Evolutionary conservation across 2,797 vertebrate genomes (phyloP), one percentile per base, ranked within the genome.

Genomic region (Cyprinodon diabolis): DNA sequence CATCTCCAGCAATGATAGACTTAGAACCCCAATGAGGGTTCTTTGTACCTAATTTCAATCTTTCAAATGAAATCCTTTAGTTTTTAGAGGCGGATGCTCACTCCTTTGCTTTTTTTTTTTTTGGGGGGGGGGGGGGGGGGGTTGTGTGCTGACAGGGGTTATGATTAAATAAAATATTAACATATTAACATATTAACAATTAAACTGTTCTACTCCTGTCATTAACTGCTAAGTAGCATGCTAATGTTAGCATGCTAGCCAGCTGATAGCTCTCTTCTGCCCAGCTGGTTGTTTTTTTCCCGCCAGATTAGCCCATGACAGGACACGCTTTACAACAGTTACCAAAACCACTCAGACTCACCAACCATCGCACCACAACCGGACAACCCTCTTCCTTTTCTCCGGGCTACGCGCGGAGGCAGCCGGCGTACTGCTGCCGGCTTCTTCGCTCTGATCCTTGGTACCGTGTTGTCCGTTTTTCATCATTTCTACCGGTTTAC

Each of bases 291-390:
- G 40, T 40, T 4, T 2, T 40, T 17, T 3, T 30, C 15, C 15
- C 47, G 37, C 0, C 25, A 52, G 6, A 12, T 56, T 0, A 10
- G 49, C 10, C 11, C 7, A 13, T 0, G 35, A 2, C 21, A 45
- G 4, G 62, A 21, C 3, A 5, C 14, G 11, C 1, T 45, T 1
- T 6, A 2, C 17, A 51, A 40, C 17, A 5, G 17, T 13, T 14
- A 62, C 10, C 1, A 35, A 69, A 11, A 60, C 3, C 54, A 19
- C 17, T 13, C 10, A 30, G 2, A 92, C 94, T 95, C 93, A 98
- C 97, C 97, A 98, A 69, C 97, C 97, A 66, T 98, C 97, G 77
- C 97, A 98, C 97, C 97, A 98, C 81, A 98, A 88, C 68, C 97
- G 95, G 25, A 97, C 91, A 4, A 92, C 68, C 19, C 95, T 91